These are phyloP conservation scores for Cremastinae sp. DNA, from an alignment of 2,888 invertebrate species.

Conservation along the genomic window DNA sequence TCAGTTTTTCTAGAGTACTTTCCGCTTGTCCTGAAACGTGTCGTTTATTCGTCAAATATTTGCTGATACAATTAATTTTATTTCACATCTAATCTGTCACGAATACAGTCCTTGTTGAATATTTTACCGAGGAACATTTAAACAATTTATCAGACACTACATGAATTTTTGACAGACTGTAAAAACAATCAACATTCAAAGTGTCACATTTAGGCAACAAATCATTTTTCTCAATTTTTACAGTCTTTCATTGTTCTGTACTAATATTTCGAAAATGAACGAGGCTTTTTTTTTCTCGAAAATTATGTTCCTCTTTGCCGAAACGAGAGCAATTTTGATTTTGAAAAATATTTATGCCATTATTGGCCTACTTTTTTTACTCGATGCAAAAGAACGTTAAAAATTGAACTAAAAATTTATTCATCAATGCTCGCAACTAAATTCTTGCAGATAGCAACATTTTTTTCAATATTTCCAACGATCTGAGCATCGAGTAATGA, in stretches of 20 bases:
- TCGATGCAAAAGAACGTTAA: constrained; percentile 67
- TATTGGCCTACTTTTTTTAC: constrained; percentile 52
- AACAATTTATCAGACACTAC: constrained; percentile 45
- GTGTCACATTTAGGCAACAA: not conserved
- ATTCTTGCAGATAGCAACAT: too few species aligned
- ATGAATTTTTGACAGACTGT: constrained; percentile 26
- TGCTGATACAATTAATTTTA: constrained; percentile 40
- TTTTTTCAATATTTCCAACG: constrained; percentile 24
- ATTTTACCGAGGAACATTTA: constrained; percentile 54
- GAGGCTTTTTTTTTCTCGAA: constrained; percentile 47
- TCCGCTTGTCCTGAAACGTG: constrained; percentile 86
- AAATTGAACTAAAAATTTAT: constrained; percentile 54
- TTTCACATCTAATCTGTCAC: constrained; percentile 44
- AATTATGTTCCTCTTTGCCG: constrained; percentile 58
- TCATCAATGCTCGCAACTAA: too few species aligned
- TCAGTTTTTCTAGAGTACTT: constrained; percentile 93
- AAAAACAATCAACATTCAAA: constrained; percentile 8
- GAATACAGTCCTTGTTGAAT: constrained; percentile 35
- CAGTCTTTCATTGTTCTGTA: not conserved
- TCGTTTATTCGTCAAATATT: constrained; percentile 51
- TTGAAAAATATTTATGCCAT: constrained; percentile 43
- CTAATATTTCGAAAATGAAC: constrained; percentile 41
- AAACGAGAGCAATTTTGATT: constrained; percentile 45
- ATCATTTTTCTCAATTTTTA: not conserved
- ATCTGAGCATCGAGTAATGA: constrained; percentile 66